phyloP scores from a whole-genome alignment of 2,113 vertebrate genomes.

The Xiphophorus maculatus region DNA sequence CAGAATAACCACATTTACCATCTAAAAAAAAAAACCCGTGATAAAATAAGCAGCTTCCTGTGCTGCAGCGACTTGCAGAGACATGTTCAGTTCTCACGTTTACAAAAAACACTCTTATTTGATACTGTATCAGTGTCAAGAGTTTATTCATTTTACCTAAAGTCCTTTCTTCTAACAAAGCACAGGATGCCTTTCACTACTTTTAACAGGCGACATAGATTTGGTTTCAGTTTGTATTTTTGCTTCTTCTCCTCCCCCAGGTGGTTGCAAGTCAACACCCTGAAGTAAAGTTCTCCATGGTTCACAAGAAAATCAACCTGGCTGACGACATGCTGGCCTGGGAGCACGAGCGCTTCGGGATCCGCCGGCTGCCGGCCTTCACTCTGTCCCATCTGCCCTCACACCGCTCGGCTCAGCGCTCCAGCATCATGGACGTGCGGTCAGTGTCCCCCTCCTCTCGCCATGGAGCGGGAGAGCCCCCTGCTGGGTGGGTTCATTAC shows the following conservation, averaged over 20 bases:
- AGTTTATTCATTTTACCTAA: no score
- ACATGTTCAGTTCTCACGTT: not conserved
- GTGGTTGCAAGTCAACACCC: slow-evolving; percentile 88
- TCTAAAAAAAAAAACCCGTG: not conserved
- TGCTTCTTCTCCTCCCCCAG: slow-evolving; percentile 65
- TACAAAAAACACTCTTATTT: not conserved
- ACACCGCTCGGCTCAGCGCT: slow-evolving; percentile 89
- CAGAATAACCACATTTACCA: not conserved
- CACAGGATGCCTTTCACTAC: not conserved
- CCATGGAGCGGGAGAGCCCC: slow-evolving; percentile 79
- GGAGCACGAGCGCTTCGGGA: slow-evolving; percentile 98
- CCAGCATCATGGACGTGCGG: slow-evolving; percentile 97
- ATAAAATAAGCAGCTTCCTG: not conserved
- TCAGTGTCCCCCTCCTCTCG: slow-evolving; percentile 79
- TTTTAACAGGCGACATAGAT: not conserved
- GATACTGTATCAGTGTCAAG: no score
- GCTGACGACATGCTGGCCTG: slow-evolving; percentile 96
- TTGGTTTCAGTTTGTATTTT: not conserved
- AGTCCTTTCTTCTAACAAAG: no score
- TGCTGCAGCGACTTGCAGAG: not conserved
- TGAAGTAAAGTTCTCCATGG: slow-evolving; percentile 94
- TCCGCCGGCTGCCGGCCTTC: slow-evolving; percentile 94
- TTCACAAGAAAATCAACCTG: slow-evolving; percentile 99
- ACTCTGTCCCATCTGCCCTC: slow-evolving; percentile 94
- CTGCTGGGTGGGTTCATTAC: slow-evolving; percentile 78